Conservation (phyloP, 1,140 invertebrate species). For the Ips typographus region DNA sequence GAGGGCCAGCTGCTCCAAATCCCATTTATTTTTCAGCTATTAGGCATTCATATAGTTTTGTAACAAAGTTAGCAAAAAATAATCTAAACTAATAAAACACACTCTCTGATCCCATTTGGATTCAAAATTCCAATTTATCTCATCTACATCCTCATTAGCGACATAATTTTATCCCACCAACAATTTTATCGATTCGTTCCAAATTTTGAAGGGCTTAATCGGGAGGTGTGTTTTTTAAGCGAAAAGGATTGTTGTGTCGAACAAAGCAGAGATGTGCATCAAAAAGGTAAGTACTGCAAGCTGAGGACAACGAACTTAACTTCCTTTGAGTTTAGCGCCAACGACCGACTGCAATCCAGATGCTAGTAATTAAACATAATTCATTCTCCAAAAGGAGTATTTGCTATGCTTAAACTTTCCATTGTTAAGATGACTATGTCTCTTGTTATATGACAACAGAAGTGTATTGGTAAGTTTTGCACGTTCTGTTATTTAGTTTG, state of each 20-base stretch:
- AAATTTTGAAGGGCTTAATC: neutral
- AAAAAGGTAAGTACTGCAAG: neutral
- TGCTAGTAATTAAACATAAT: conserved; percentile 17
- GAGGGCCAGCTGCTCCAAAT: neutral
- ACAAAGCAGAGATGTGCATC: neutral
- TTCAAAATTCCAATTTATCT: neutral
- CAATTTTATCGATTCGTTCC: too few relatives aligned
- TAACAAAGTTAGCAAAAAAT: too few relatives aligned
- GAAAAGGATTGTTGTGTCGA: too few relatives aligned
- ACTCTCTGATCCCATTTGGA: too few relatives aligned
- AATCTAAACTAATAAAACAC: too few relatives aligned
- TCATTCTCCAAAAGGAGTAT: conserved; percentile 11
- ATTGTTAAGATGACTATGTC: too few relatives aligned
- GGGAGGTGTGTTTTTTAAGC: neutral
- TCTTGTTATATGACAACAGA: too few relatives aligned
- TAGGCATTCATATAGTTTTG: neutral
- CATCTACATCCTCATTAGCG: neutral
- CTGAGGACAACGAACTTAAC: conserved; percentile 8
- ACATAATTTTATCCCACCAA: neutral
- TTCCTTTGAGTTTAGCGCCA: neutral
- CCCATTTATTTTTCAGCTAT: neutral
- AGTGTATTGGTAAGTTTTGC: too few relatives aligned
- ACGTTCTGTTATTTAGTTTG: too few relatives aligned
- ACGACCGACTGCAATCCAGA: conserved; percentile 10
- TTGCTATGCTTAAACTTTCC: conserved; percentile 5